Evolutionary conservation across 2,888 invertebrate genomes (phyloP), one percentile per base, ranked within the genome.

Genomic region (Ashinkailepas kermadecensis): DNA sequence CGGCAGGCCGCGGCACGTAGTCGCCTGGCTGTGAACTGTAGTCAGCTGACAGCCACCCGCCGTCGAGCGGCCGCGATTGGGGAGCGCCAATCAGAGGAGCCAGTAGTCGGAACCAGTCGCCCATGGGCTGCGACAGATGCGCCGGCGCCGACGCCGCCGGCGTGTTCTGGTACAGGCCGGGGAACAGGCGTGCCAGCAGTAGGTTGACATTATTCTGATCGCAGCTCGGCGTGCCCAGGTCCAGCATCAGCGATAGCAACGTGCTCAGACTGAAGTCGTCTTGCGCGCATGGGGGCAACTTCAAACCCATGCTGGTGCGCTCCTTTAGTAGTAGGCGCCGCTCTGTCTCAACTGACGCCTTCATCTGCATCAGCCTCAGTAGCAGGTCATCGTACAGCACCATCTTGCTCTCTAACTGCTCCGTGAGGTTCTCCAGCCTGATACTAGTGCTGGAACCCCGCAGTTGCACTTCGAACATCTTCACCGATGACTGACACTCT

Each of bases 181-280:
- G 74, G 74, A 74, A 74, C 10, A 74, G 74, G 18, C 21, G 74
- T 9, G 18, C 9, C 74, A 74, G 74, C 54, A 74, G 74, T 18
- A 54, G 8, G 18, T 74, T 39, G 54, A 74, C 18, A 54, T 74
- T 10, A 6, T 7, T 54, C 54, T 74, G 74, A 0, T 10, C 54
- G 54, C 54, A 2, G 74, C 25, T 25, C 0, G 54, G 74, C 74
- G 8, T 18, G 8, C 74, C 54, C 39, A 74, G 15, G 7, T 54
- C 74, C 54, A 25, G 54, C 74, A 74, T 74, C 74, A 74, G 74
- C 74, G 74, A 74, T 10, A 74, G 74, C 1, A 74, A 18, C 54
- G 74, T 74, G 74, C 74, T 74, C 54, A 74, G 54, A 13, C 74
- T 74, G 74, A 74, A 74, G 7, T 25, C 15, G 18, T 54, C 18